Evolutionary conservation across 2,797 vertebrate species (phyloP).

Genomic region (Emys orbicularis): DNA sequence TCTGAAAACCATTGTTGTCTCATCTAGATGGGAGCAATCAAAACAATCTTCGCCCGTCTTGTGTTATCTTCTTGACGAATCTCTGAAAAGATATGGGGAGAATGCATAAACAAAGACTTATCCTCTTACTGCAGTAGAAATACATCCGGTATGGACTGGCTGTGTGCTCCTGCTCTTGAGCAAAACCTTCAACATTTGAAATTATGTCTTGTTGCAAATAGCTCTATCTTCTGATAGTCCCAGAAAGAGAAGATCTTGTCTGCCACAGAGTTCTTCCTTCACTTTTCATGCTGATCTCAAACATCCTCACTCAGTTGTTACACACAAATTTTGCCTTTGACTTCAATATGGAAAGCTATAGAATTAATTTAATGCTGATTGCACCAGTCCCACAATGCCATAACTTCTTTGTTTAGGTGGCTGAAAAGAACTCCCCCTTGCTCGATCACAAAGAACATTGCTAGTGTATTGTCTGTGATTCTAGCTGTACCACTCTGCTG

Average conservation of each 20-base stretch:
- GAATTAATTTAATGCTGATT: too few relatives aligned
- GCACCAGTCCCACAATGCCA: too few relatives aligned
- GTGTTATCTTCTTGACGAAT: background rate
- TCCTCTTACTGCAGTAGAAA: background rate
- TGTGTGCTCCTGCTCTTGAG: background rate
- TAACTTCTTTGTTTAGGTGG: too few relatives aligned
- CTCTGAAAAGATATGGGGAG: background rate
- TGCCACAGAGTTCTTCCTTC: too few relatives aligned
- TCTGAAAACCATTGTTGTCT: accelerated
- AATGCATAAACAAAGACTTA: background rate
- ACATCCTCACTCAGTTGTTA: too few relatives aligned
- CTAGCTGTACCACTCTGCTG: background rate
- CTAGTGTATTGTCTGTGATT: background rate
- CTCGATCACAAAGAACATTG: too few relatives aligned
- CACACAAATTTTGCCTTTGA: too few relatives aligned
- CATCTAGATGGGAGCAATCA: background rate
- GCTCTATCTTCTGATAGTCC: background rate
- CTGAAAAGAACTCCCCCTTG: too few relatives aligned
- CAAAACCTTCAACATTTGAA: background rate
- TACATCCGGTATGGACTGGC: background rate
- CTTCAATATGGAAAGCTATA: too few relatives aligned
- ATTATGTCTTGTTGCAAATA: background rate
- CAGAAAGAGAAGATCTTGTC: too few relatives aligned
- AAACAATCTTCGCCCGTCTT: background rate
- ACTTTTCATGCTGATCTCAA: too few relatives aligned